These are phyloP conservation scores for Cydia strobilella DNA, from an alignment of 1,140 invertebrate genomes.

Conservation along the genomic window DNA sequence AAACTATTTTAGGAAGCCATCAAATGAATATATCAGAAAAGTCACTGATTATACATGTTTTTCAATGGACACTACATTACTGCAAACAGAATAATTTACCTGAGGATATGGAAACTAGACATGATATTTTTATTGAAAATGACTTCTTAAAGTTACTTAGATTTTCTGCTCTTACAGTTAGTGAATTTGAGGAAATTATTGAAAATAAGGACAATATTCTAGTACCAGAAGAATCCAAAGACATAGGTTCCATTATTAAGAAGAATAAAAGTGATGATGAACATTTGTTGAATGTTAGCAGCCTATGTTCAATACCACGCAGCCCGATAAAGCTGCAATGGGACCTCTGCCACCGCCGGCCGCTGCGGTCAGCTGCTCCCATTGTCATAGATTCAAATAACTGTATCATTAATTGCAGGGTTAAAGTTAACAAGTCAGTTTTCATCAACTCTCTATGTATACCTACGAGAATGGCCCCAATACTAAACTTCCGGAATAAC, in stretches of 20 bases:
- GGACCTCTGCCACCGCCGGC: constrained; percentile 64
- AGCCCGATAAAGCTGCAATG: constrained; percentile 63
- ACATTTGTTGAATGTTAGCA: constrained; percentile 35
- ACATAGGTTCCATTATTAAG: constrained; percentile 48
- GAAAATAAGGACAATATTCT: constrained; percentile 54
- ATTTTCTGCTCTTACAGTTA: constrained; percentile 57
- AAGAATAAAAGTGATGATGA: constrained; percentile 38
- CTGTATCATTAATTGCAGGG: constrained; percentile 56
- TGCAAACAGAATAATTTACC: constrained; percentile 69
- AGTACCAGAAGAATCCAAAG: constrained; percentile 47
- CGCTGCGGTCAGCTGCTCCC: constrained; percentile 67
- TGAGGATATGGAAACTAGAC: constrained; percentile 62
- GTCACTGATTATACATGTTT: constrained; percentile 72
- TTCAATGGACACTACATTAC: constrained; percentile 78
- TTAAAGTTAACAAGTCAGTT: constrained; percentile 71
- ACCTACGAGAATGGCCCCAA: constrained; percentile 69
- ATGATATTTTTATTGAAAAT: constrained; percentile 66
- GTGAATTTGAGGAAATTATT: constrained; percentile 62
- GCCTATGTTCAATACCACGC: constrained; percentile 43
- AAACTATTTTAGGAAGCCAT: constrained; percentile 71
- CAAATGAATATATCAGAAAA: constrained; percentile 75
- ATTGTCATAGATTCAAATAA: constrained; percentile 63
- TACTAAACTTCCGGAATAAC: constrained; percentile 58
- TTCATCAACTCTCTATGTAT: constrained; percentile 73
- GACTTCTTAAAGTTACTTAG: constrained; percentile 65